Evolutionary conservation across 92 coral and sea anemone species (phyloP).

Genomic region (Porites lobata): DNA sequence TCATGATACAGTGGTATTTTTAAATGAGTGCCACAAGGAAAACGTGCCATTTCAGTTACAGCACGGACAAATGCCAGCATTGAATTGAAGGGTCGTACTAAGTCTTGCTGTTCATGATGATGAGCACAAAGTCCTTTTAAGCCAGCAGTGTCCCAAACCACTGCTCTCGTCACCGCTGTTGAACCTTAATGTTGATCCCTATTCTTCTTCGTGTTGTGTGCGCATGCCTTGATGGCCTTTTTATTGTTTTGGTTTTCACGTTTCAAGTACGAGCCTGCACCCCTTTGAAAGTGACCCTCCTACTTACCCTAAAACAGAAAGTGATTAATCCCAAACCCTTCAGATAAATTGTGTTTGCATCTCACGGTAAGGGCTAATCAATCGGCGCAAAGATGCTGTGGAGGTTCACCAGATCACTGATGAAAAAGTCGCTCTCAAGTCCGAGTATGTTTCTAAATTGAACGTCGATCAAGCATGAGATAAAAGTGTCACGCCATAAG

Average conservation of each 20-base stretch:
- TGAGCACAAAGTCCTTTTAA: constrained; percentile 72
- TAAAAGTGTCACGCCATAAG: not conserved
- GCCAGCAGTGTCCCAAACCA: constrained; percentile 83
- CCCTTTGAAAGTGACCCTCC: constrained; percentile 78
- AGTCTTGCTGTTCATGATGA: constrained; percentile 66
- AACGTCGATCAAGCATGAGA: not conserved
- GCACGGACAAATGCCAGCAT: constrained; percentile 37
- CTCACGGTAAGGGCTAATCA: constrained; percentile 75
- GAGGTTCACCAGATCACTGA: constrained; percentile 67
- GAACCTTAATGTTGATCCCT: constrained; percentile 28
- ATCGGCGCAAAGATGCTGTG: constrained; percentile 67
- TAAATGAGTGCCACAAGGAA: too few relatives aligned
- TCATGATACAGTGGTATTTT: too few relatives aligned
- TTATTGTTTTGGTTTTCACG: constrained; percentile 67
- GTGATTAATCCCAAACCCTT: not conserved
- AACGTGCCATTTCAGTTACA: too few relatives aligned
- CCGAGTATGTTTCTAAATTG: constrained; percentile 60
- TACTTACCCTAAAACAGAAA: not conserved
- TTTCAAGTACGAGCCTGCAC: constrained; percentile 71
- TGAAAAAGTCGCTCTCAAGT: constrained; percentile 79
- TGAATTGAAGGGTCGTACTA: constrained; percentile 72
- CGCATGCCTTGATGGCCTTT: constrained; percentile 83
- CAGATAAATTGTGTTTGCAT: constrained; percentile 69
- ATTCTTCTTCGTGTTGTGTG: constrained; percentile 51
- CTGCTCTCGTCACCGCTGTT: constrained; percentile 84